phyloP scores from a whole-genome alignment of 2,888 invertebrate species.

The Hirtodrosophila cameraria region DNA sequence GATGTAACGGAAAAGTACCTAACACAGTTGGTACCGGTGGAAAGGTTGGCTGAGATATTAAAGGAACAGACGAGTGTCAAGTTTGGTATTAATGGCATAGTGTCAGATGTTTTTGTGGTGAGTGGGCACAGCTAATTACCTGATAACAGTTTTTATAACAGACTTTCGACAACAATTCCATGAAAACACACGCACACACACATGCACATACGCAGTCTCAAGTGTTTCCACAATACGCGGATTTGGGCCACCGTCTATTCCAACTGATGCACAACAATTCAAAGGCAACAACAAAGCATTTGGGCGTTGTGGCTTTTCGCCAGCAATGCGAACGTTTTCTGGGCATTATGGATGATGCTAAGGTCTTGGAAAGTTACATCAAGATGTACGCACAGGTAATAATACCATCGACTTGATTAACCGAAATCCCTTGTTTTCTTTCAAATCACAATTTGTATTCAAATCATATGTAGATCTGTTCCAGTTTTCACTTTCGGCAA shows the following conservation, averaged over 20 bases:
- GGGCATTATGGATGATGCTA: constrained; percentile 86
- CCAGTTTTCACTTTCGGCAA: too few relatives aligned
- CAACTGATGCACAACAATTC: constrained; percentile 87
- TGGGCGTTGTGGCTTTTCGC: constrained; percentile 88
- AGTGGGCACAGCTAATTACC: constrained; percentile 52
- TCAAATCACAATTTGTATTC: too few relatives aligned
- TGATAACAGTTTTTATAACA: constrained; percentile 45
- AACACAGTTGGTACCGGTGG: constrained; percentile 89
- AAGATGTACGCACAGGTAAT: constrained; percentile 87
- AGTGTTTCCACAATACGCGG: constrained; percentile 91
- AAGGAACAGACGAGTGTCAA: constrained; percentile 88
- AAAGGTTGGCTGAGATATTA: constrained; percentile 90
- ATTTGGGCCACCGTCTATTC: constrained; percentile 89
- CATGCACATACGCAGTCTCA: constrained; percentile 85
- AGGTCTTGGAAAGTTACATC: constrained; percentile 89
- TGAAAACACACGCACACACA: constrained; percentile 19
- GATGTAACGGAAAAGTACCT: constrained; percentile 88
- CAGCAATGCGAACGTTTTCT: constrained; percentile 89
- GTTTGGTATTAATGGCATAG: constrained; percentile 89
- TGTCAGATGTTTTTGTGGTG: constrained; percentile 85
- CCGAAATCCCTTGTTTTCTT: too few relatives aligned
- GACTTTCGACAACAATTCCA: constrained; percentile 10
- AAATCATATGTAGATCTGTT: too few relatives aligned
- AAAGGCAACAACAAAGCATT: constrained; percentile 87
- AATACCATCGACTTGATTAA: too few relatives aligned